Percentiles rank a stretch among this genome's conserved stretches.
phyloP scores from a whole-genome alignment of 1,140 invertebrate species.

The Probaryconus sp. region DNA sequence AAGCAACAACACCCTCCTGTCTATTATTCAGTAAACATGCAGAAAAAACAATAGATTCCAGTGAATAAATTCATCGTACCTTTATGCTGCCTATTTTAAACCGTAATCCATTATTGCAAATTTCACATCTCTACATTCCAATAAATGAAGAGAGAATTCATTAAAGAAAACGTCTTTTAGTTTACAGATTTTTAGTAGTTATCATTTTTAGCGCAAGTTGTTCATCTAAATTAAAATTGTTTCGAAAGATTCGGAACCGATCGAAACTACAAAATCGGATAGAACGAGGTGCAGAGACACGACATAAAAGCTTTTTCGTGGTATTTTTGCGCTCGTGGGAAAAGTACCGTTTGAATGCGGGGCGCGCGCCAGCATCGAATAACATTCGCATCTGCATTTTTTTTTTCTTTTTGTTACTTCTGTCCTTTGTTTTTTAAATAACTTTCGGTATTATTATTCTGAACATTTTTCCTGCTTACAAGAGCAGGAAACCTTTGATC shows the following conservation, averaged over 20 bases:
- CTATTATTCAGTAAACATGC: slow-evolving; percentile 3
- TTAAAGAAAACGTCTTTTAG: too few relatives aligned
- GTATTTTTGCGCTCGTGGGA: slow-evolving; percentile 45
- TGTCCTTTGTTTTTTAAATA: slow-evolving; percentile 40
- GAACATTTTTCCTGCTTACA: slow-evolving; percentile 36
- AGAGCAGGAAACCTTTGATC: slow-evolving; percentile 28
- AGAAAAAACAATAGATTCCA: too few relatives aligned
- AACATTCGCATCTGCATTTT: slow-evolving; percentile 27
- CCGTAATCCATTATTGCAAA: too few relatives aligned
- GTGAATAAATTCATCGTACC: too few relatives aligned
- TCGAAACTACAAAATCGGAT: too few relatives aligned
- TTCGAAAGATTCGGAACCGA: too few relatives aligned
- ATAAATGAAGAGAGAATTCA: too few relatives aligned
- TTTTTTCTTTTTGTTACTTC: not conserved
- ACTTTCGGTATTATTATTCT: slow-evolving; percentile 45
- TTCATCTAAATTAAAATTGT: too few relatives aligned
- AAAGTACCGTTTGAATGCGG: slow-evolving; percentile 30
- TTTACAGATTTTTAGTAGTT: too few relatives aligned
- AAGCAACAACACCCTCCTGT: slow-evolving; percentile 11
- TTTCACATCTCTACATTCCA: too few relatives aligned
- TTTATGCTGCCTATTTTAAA: too few relatives aligned
- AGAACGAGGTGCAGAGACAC: slow-evolving; percentile 7
- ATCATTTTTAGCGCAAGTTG: too few relatives aligned
- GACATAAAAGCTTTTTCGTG: slow-evolving; percentile 33
- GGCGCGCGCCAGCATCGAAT: slow-evolving; percentile 20